Conservation (phyloP, 2,797 vertebrate genomes). For the Choloepus didactylus region DNA sequence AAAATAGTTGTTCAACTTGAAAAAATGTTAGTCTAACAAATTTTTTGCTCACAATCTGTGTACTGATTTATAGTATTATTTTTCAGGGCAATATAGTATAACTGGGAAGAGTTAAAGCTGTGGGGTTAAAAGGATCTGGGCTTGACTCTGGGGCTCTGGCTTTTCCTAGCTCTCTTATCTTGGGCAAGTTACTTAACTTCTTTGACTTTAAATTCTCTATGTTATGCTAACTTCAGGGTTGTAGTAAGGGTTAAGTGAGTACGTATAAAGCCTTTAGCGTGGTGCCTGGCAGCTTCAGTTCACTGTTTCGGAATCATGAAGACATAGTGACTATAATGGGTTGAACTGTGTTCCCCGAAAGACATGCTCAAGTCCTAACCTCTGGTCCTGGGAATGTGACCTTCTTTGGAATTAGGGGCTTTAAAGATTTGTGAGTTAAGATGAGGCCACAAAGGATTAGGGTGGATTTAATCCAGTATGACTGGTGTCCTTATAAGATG, state of each 20-base stretch:
- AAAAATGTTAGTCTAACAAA: constrained; percentile 12
- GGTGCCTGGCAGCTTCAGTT: neutral
- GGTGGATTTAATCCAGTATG: neutral
- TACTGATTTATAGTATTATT: neutral
- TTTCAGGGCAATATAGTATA: neutral
- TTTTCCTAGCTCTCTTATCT: neutral
- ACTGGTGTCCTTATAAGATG: neutral
- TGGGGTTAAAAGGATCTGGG: neutral
- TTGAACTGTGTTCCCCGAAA: neutral
- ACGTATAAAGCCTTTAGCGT: constrained; percentile 8
- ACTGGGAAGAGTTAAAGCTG: neutral
- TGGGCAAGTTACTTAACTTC: neutral
- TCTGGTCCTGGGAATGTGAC: neutral
- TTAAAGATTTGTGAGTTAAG: neutral
- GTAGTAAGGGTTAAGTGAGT: neutral
- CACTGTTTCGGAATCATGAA: neutral
- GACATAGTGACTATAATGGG: neutral
- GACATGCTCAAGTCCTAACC: neutral
- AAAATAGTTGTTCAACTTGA: neutral
- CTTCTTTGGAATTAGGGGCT: neutral
- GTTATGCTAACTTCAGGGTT: neutral
- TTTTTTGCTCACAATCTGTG: neutral
- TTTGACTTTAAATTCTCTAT: neutral
- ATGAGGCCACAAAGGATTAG: neutral
- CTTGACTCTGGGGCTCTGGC: neutral